Base-by-base conservation (phyloP, 2,797 vertebrate species). In the Chrysolophus pictus region DNA sequence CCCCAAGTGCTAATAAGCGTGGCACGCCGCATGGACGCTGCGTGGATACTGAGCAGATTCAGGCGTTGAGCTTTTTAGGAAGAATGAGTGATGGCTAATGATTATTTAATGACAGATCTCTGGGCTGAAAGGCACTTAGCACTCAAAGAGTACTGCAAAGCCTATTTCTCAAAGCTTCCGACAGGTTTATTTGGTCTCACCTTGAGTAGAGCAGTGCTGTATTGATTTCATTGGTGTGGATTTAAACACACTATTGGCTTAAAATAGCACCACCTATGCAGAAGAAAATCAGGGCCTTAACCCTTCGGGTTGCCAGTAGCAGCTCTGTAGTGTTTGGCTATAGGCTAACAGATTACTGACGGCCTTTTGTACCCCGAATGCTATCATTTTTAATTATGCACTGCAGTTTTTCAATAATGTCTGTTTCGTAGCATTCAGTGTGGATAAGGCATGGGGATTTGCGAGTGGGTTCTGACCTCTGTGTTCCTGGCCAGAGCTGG, bases 151-250 rank as follows among this genome's bases (percentile, higher is more conserved):
- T 94, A 75, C 94, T 94, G 96, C 97, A 96, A 94, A 97, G 96
- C 96, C 97, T 95, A 96, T 97, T 97, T 96, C 96, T 98, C 97
- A 98, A 94, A 82, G 96, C 97, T 97, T 91, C 93, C 96, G 96
- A 98, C 98, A 97, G 97, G 96, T 98, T 98, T 97, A 97, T 97
- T 97, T 97, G 97, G 97, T 96, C 97, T 98, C 97, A 97, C 97
- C 97, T 98, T 98, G 98, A 97, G 96, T 93, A 96, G 96, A 97
- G 97, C 96, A 94, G 95, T 80, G 93, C 93, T 41, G 67, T 97
- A 97, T 98, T 94, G 97, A 97, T 98, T 96, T 95, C 94, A 95
- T 95, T 77, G 97, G 96, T 94, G 96, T 94, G 95, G 95, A 94
- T 97, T 97, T 97, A 97, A 98, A 96, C 97, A 97, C 94, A 88